Conservation (phyloP, 2,113 vertebrate genomes). For the Stictonetta naevosa region DNA sequence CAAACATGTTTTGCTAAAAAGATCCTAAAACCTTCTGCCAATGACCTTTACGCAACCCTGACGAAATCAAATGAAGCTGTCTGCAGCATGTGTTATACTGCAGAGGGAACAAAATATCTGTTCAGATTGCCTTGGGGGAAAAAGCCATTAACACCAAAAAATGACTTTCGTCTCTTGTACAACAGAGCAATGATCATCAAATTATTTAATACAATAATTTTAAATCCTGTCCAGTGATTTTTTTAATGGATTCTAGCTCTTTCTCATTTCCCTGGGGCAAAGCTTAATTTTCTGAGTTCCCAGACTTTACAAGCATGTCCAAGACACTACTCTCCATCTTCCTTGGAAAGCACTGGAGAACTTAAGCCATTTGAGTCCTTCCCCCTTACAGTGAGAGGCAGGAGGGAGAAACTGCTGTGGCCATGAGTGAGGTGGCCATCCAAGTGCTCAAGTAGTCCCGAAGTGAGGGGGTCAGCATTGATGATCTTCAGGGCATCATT, state of each 20-base stretch:
- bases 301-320: background rate
- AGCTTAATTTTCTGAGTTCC: background rate
- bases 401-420: too few relatives aligned
- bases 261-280: background rate
- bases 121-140: background rate
- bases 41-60: accelerated
- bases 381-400: background rate
- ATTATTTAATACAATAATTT: accelerated
- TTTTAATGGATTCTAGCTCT: background rate
- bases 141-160: background rate
- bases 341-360: background rate
- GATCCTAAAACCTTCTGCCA: background rate
- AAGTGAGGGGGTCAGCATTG: accelerated
- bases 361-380: background rate
- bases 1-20: background rate
- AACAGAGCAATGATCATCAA: background rate
- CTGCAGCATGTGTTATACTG: accelerated
- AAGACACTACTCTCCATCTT: background rate
- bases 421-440: too few relatives aligned
- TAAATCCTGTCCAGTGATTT: background rate
- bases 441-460: too few relatives aligned
- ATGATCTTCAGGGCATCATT: background rate
- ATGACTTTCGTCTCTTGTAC: background rate
- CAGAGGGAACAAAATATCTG: background rate
- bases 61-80: accelerated